Percentiles rank a stretch among this genome's conserved stretches.
phyloP scores from a whole-genome alignment of 2,113 vertebrate species.

The Perccottus glenii region DNA sequence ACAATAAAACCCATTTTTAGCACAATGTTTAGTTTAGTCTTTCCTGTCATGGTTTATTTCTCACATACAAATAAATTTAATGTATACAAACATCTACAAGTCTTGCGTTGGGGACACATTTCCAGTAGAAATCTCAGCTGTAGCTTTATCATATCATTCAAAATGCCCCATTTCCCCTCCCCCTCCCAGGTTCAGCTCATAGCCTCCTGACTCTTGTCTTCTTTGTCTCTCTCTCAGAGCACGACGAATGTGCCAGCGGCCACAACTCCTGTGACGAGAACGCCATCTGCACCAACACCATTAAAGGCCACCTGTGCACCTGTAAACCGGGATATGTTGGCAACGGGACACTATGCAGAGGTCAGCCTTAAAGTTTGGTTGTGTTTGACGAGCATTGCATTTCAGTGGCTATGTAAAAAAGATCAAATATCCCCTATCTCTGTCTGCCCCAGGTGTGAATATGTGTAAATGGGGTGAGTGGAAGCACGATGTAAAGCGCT shows the following conservation, averaged over 20 bases:
- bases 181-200: too few species aligned
- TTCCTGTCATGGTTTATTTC: background rate
- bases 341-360: constrained; percentile 92
- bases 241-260: constrained; percentile 87
- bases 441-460: too few species aligned
- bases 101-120: constrained; percentile 8
- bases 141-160: constrained; percentile 15
- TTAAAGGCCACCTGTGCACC: constrained; percentile 93
- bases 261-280: constrained; percentile 87
- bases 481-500: too few species aligned
- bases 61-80: too few species aligned
- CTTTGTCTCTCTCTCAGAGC: constrained; percentile 77
- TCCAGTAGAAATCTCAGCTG: constrained; percentile 9
- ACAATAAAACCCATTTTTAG: too few species aligned
- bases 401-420: background rate
- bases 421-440: too few species aligned
- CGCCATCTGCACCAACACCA: constrained; percentile 95
- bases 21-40: background rate
- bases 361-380: constrained; percentile 69
- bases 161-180: background rate
- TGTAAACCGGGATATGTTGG: constrained; percentile 94
- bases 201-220: constrained; percentile 18
- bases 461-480: too few species aligned
- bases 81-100: too few species aligned
- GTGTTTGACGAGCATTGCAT: background rate